Base-by-base conservation (phyloP, 2,113 vertebrate genomes). In the Centropus bengalensis region DNA sequence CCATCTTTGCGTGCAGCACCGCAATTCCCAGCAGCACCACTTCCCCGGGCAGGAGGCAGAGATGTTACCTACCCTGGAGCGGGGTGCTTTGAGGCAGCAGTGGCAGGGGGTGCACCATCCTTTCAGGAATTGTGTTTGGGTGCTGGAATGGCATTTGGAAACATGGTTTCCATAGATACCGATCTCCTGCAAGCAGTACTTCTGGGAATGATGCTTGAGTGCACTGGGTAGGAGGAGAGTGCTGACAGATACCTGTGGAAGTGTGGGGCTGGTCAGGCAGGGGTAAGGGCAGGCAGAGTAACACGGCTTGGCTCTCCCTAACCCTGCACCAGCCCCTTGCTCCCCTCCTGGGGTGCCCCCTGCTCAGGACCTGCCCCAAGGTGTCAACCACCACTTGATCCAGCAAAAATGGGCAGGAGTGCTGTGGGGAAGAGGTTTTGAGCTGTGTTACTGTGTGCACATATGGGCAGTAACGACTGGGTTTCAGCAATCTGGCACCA, bases 121-220 rank as follows among this genome's bases (percentile, higher is more conserved):
- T 75, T 68, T 45, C 32, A 47, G 77, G 88, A 91, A 89, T 45
- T 58, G 10, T 40, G 19, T 76, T 68, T 40, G 69, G 78, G 71
- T 92, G 84, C 51, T 2, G 9, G 88, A 89, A 82, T 77, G 89
- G 69, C 62, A 74, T 85, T 89, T 92, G 77, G 85, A 80, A 82
- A 32, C 2, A 0, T 11, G 55, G 96, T 97, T 97, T 96, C 96
- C 94, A 94, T 95, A 93, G 96, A 96, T 95, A 97, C 97, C 4
- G 1, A 8, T 91, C 71, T 87, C 36, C 71, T 49, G 59, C 3
- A 0, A 0, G 64, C 93, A 71, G 0, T 52, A 33, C 67, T 88
- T 77, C 40, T 9, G 75, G 86, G 90, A 87, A 64, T 27, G 45
- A 26, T 69, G 82, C 89, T 93, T 14, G 36, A 71, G 42, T 7